A percentile compares a stretch with the other conserved stretches of the same genome.
Evolutionary conservation across 53 echinoderm and acorn worm species (phyloP).

Genomic region (Henricia sp.): DNA sequence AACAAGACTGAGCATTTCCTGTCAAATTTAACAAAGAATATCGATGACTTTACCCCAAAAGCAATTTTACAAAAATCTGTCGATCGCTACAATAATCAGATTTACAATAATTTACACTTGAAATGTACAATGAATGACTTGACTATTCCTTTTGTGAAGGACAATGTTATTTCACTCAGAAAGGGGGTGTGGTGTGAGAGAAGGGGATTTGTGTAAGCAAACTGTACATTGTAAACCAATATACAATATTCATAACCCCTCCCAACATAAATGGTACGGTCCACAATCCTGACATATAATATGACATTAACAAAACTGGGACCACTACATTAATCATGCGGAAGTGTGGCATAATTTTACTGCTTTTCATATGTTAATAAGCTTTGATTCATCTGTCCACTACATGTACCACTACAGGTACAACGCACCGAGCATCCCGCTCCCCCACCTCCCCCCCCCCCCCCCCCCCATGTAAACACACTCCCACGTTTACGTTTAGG

Average conservation of each 20-base stretch:
- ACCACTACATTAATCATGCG: conserved; percentile 18
- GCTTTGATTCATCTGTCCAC: neutral
- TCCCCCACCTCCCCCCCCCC: neutral
- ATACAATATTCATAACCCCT: neutral
- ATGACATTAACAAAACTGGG: neutral
- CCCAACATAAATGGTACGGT: conserved; percentile 27
- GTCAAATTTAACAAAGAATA: too few species aligned
- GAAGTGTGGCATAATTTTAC: conserved; percentile 21
- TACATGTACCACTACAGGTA: neutral
- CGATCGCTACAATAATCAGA: too few species aligned
- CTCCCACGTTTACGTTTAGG: neutral
- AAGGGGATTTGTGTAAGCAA: conserved; percentile 15
- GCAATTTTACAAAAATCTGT: too few species aligned
- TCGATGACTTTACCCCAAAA: too few species aligned
- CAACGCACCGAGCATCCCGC: neutral
- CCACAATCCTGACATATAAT: conserved; percentile 3
- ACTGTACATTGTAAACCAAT: neutral
- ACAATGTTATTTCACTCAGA: neutral
- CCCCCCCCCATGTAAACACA: neutral
- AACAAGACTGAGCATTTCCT: too few species aligned
- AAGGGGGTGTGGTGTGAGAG: neutral
- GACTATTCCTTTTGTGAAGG: neutral
- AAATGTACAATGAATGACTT: neutral
- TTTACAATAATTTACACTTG: too few species aligned
- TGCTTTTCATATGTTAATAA: conserved; percentile 46